Conservation (phyloP, 2,888 invertebrate species). For the Diplolepis rosae region DNA sequence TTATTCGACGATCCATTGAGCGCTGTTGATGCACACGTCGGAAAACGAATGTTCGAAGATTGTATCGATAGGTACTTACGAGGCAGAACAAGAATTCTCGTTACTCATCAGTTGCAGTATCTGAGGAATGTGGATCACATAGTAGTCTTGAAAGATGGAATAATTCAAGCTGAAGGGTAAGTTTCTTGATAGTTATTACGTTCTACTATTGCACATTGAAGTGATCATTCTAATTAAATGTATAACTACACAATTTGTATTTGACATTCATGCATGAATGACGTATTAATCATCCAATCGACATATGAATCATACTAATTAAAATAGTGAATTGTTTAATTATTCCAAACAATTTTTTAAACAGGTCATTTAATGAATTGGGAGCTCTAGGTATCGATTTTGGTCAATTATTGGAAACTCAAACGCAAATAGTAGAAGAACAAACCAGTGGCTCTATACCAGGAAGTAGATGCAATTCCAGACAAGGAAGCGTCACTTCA, state of each 20-base stretch:
- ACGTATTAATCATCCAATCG: neutral
- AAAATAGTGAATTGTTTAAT: neutral
- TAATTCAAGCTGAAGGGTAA: conserved; percentile 65
- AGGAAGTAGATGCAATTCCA: conserved; percentile 62
- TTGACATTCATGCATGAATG: neutral
- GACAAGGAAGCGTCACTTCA: conserved; percentile 67
- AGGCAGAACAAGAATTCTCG: conserved; percentile 76
- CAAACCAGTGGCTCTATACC: conserved; percentile 47
- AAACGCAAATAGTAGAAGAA: conserved; percentile 48
- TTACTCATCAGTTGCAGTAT: conserved; percentile 79
- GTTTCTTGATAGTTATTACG: neutral
- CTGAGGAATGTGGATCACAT: conserved; percentile 69
- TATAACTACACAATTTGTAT: neutral
- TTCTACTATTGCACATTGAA: neutral
- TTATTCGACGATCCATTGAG: conserved; percentile 93
- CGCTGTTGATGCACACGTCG: conserved; percentile 95
- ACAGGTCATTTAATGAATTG: conserved; percentile 80
- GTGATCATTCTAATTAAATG: neutral
- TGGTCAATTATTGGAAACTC: conserved; percentile 79
- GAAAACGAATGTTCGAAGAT: conserved; percentile 90
- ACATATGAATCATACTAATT: neutral
- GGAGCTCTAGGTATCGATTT: conserved; percentile 86
- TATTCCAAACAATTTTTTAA: conserved; percentile 23
- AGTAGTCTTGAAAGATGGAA: conserved; percentile 69
- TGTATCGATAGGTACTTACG: conserved; percentile 80